Evolutionary conservation across 2,113 vertebrate genomes (phyloP).

Genomic region (Hippolais icterina): DNA sequence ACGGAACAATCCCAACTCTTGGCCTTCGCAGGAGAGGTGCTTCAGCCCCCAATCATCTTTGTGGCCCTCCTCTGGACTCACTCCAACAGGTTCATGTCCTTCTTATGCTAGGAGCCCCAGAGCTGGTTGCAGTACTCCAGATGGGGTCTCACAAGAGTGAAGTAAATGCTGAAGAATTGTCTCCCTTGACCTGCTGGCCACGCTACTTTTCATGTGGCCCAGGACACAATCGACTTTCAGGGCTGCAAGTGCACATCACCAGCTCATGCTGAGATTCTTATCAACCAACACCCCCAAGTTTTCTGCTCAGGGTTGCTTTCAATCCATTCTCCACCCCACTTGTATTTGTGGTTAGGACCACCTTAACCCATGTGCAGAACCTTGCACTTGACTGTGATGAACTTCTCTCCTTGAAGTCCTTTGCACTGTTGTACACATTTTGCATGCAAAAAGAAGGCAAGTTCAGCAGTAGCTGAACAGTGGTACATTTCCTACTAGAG

Average conservation of each 20-base stretch:
- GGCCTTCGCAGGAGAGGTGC: background rate
- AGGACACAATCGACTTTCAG: background rate
- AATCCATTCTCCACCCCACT: background rate
- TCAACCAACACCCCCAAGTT: background rate
- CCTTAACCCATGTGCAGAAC: background rate
- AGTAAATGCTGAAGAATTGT: background rate
- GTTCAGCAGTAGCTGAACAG: background rate
- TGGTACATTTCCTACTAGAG: background rate
- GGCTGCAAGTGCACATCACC: background rate
- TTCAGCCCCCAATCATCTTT: background rate
- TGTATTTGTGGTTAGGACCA: background rate
- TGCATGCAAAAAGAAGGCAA: background rate
- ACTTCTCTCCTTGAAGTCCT: background rate
- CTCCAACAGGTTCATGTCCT: too few relatives aligned
- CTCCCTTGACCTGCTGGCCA: background rate
- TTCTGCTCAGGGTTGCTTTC: background rate
- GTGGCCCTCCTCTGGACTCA: too few relatives aligned
- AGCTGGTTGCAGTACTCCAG: background rate
- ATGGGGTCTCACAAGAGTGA: background rate
- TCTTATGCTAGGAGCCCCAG: background rate
- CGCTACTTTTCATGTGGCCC: background rate
- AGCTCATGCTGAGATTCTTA: background rate
- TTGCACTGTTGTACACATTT: background rate
- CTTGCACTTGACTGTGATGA: background rate
- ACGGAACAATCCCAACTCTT: background rate